phyloP scores from a whole-genome alignment of 2,797 vertebrate genomes.

The Synaphobranchus kaupii region DNA sequence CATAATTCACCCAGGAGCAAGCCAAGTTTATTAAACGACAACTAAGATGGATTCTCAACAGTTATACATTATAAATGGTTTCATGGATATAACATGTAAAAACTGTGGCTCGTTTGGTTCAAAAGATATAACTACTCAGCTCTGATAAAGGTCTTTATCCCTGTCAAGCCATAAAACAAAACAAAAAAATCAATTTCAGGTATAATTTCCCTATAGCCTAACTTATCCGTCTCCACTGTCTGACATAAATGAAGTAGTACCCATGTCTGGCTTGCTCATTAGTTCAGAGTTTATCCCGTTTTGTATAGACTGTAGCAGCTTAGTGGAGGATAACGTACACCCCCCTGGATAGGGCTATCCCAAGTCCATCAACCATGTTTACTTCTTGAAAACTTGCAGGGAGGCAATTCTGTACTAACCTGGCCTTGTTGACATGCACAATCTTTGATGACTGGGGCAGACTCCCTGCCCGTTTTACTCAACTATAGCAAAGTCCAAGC shows the following conservation, averaged over 20 bases:
- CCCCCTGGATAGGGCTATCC: not conserved
- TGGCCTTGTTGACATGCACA: not conserved
- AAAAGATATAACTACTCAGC: not conserved
- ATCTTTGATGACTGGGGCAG: not conserved
- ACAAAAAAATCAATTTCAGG: not conserved
- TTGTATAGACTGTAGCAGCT: not conserved
- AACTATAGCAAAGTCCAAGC: too few species aligned
- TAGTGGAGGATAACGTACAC: not conserved
- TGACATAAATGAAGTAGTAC: not conserved
- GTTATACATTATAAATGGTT: not conserved
- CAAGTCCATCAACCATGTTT: not conserved
- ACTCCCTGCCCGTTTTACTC: not conserved
- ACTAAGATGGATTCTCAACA: not conserved
- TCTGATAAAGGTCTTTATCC: not conserved
- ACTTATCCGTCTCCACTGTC: not conserved
- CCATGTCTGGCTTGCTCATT: not conserved
- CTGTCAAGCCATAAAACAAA: not conserved
- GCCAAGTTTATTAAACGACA: not conserved
- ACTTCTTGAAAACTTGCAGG: not conserved
- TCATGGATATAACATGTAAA: not conserved
- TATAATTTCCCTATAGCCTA: not conserved
- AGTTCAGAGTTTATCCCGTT: slow-evolving; percentile 5
- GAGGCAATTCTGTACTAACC: not conserved
- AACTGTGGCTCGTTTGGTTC: not conserved
- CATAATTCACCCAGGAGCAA: not conserved